Base-by-base conservation (phyloP, 2,797 vertebrate species). In the Megalops cyprinoides region DNA sequence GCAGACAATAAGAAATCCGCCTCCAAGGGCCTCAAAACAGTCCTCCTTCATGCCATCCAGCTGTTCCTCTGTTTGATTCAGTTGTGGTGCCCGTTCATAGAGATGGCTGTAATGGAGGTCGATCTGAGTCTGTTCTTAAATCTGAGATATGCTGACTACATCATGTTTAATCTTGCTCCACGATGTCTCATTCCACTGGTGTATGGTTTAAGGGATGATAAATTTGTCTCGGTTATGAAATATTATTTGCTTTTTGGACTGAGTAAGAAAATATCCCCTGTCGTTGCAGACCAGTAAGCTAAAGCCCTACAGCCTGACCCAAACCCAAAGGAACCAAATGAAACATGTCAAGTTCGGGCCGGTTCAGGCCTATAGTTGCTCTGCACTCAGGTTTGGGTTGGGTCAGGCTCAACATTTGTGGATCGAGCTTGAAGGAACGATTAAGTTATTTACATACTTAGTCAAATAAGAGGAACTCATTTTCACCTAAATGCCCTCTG, bases 111-210 rank as follows among this genome's bases (percentile, higher is more conserved):
- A 34, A 3, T 74, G 51, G 42, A 75, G 53, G 60, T 62, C 18
- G 44, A 80, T 31, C 14, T 48, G 37, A 20, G 25, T 2, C 28
- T 62, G 9, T 76, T 76, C 18, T 37, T 25, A 39, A 28, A 39
- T 39, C 7, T 81, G 25, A 65, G 73, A 39, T 76, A 76, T 67
- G 76, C 76, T 20, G 34, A 76, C 51, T 81, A 49, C 34, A 37
- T 81, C 39, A 46, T 58, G 42, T 81, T 81, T 34, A 67, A 53
- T 53, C 48, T 79, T 0, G 34, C 71, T 5, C 89, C 91, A 3
- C 84, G 86, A 65, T 90, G 90, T 84, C 75, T 92, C 56, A 91
- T 89, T 84, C 90, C 91, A 51, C 85, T 94, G 25, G 86, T 93
- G 77, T 93, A 93, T 82, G 91, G 92, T 65, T 82, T 90, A 25